Evolutionary conservation across 2,888 invertebrate species (phyloP), one percentile per base, ranked within the genome.

Genomic region (Pocota personata): DNA sequence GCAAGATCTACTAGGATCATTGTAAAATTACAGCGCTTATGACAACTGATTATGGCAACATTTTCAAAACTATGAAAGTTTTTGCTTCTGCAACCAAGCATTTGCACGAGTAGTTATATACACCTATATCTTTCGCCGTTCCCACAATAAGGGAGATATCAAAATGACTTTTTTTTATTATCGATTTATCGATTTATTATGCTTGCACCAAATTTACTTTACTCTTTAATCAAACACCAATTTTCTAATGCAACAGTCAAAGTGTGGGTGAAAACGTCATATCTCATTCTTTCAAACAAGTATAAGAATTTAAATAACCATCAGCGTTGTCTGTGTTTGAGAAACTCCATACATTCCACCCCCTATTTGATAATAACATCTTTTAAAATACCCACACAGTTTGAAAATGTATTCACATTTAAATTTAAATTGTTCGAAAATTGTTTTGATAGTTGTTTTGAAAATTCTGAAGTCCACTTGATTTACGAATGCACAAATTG

Each of bases 361-460:
- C 55, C 21, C 21, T 10, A 19, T 32, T 66, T 8, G 40, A 43
- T 55, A 57, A 69, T 69, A 57, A 27, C 55, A 69, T 55, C 30
- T 69, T 69, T 30, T n/a, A 12, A 40, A 57, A 3, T 69, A 35
- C 66, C 35, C 66, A 69, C 69, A 16, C 55, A 48, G 7, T 21
- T 27, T n/a, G 55, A 27, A 40, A 57, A 50, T 66, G 7, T 7
- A 43, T 69, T 69, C 69, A 14, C 43, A 55, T 66, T 66, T 55
- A 55, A 40, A 40, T 57, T 69, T 30, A 57, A 69, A 69, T 69
- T 57, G 37, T 30, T 69, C 19, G 69, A 19, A 55, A 69, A 55
- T 19, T 40, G 40, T 43, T 69, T 57, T n/a, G 40, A 55, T 43
- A 69, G 69, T 52, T 57, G n/a, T 57, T 69, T 40, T 19, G 12